These are phyloP conservation scores for Pelobates fuscus DNA, from an alignment of 2,113 vertebrate species.

Conservation along the genomic window DNA sequence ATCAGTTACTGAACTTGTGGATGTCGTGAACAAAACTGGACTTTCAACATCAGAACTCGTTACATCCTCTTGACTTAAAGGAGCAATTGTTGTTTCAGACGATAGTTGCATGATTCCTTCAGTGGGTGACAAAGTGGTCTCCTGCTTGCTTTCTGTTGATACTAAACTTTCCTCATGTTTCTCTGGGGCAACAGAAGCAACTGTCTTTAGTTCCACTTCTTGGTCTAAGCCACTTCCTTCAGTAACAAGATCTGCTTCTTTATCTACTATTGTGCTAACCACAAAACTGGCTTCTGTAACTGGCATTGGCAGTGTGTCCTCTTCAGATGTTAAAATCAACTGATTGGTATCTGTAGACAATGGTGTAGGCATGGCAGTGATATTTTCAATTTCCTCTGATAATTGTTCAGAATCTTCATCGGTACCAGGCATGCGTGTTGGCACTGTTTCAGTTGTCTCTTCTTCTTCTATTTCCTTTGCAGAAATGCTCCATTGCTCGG, in stretches of 20 bases:
- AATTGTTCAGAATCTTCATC: too few species aligned
- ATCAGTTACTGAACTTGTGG: neutral
- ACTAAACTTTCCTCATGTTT: constrained; percentile 54
- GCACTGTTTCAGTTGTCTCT: constrained; percentile 25
- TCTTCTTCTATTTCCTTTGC: constrained; percentile 21
- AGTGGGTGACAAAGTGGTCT: constrained; percentile 54
- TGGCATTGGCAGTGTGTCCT: constrained; percentile 22
- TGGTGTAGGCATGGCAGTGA: too few species aligned
- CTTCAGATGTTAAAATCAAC: neutral
- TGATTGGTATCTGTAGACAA: too few species aligned
- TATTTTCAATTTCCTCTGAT: too few species aligned
- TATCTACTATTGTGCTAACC: constrained; percentile 17
- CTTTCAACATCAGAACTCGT: constrained; percentile 45
- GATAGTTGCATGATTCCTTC: constrained; percentile 53
- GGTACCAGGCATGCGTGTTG: too few species aligned
- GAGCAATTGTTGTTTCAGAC: constrained; percentile 42
- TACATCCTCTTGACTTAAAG: constrained; percentile 45
- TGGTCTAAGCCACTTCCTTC: constrained; percentile 59
- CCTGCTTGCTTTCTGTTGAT: constrained; percentile 56
- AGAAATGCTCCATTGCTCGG: neutral
- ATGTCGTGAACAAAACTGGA: constrained; percentile 20
- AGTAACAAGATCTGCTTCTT: constrained; percentile 3
- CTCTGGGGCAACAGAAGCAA: constrained; percentile 53
- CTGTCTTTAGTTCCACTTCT: constrained; percentile 45
- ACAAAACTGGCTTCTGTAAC: constrained; percentile 35